These are phyloP conservation scores for Lepus townsendii DNA, from an alignment of 2,797 vertebrate genomes.

Conservation along the genomic window DNA sequence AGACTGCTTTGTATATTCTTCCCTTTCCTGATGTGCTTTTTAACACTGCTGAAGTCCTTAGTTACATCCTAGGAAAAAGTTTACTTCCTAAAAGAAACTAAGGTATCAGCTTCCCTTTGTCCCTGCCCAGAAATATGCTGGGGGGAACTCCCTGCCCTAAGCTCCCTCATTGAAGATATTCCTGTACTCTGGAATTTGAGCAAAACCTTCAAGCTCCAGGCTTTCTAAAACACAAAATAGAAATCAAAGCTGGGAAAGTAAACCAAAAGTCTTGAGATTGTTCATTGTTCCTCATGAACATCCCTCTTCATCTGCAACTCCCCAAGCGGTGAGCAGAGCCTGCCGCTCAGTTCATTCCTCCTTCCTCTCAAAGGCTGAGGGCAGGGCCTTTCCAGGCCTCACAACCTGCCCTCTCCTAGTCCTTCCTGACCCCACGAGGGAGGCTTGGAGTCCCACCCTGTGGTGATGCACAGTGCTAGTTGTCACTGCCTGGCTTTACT, in stretches of 20 bases:
- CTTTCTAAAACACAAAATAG: conserved; percentile 72
- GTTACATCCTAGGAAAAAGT: conserved; percentile 86
- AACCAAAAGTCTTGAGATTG: conserved; percentile 69
- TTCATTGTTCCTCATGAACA: conserved; percentile 63
- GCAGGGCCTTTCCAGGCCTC: conserved; percentile 72
- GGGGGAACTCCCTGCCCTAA: conserved; percentile 63
- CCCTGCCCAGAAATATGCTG: conserved; percentile 62
- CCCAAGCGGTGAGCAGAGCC: conserved; percentile 70
- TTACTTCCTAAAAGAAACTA: conserved; percentile 86
- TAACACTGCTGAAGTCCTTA: conserved; percentile 92
- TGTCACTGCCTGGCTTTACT: conserved; percentile 85
- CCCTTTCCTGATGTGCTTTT: conserved; percentile 92
- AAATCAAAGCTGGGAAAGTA: conserved; percentile 74
- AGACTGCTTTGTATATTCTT: conserved; percentile 92
- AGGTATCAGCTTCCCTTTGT: conserved; percentile 77
- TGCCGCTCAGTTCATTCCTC: conserved; percentile 65
- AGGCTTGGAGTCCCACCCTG: conserved; percentile 70
- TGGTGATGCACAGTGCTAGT: conserved; percentile 35
- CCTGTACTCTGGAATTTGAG: conserved; percentile 76
- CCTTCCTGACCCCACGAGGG: conserved; percentile 62
- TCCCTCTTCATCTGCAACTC: conserved; percentile 74
- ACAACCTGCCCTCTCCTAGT: neutral
- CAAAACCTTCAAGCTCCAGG: conserved; percentile 63
- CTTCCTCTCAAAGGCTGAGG: conserved; percentile 59
- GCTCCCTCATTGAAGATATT: neutral